Evolutionary conservation across 2,797 vertebrate species (phyloP).

Genomic region (Betta splendens): DNA sequence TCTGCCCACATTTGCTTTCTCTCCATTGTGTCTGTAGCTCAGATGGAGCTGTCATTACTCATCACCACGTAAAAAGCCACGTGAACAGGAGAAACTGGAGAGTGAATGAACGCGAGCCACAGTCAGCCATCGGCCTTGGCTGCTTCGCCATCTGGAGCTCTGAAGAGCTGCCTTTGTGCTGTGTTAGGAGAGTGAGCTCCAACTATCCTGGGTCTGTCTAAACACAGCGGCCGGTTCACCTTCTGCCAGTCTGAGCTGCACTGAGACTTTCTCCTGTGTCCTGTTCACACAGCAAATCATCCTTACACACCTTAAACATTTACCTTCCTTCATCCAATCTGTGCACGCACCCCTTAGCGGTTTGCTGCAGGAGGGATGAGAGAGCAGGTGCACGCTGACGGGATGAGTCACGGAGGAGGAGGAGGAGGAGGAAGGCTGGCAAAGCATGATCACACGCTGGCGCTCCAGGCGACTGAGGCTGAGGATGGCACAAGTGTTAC

Average conservation of each 20-base stretch:
- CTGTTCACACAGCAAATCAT: constrained; percentile 19
- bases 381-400: constrained; percentile 39
- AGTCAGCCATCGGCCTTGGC: constrained; percentile 22
- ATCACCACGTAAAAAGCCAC: not conserved
- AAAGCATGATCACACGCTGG: constrained; percentile 19
- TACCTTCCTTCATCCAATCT: constrained; percentile 44
- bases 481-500: constrained; percentile 5
- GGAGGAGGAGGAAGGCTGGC: not conserved
- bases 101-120: not conserved
- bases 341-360: constrained; percentile 34
- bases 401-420: constrained; percentile 30
- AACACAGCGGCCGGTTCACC: not conserved
- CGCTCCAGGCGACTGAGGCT: not conserved
- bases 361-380: constrained; percentile 46
- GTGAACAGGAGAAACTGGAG: not conserved
- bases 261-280: no score
- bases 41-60: constrained; percentile 39
- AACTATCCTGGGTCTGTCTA: constrained; percentile 22
- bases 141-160: constrained; percentile 37
- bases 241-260: no score
- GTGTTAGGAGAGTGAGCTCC: constrained; percentile 6
- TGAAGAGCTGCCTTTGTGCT: constrained; percentile 13
- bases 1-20: constrained; percentile 40
- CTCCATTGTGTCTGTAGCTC: constrained; percentile 21
- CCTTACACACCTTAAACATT: constrained; percentile 62